Evolutionary conservation across 2,797 vertebrate species (phyloP).

Genomic region (Anguilla anguilla): DNA sequence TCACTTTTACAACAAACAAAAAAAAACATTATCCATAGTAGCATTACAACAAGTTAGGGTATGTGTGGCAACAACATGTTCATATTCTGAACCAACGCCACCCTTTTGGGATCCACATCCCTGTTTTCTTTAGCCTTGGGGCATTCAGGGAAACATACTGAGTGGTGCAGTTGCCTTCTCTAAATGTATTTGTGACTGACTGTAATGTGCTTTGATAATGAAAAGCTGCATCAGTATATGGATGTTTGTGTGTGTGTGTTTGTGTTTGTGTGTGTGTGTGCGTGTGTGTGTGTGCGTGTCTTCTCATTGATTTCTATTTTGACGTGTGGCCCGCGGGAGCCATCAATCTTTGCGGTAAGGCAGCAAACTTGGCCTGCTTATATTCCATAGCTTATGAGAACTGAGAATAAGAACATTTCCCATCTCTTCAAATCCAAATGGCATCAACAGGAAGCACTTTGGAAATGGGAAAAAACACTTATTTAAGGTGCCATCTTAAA

Average conservation of each 20-base stretch:
- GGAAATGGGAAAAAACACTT: background rate
- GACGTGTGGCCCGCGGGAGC: background rate
- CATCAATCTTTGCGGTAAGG: slow-evolving; percentile 1
- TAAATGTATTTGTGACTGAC: background rate
- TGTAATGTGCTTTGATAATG: background rate
- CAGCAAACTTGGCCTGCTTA: background rate
- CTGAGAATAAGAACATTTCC: background rate
- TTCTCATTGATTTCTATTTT: slow-evolving; percentile 20
- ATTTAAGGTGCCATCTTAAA: background rate
- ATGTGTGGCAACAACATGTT: background rate
- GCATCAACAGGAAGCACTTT: no score
- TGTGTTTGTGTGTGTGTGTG: background rate
- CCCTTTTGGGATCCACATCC: background rate
- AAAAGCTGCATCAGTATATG: background rate
- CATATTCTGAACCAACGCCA: background rate
- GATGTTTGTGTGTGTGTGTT: background rate
- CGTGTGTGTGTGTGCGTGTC: no score
- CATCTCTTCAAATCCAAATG: slow-evolving; percentile 1
- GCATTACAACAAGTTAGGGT: background rate
- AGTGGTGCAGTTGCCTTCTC: background rate
- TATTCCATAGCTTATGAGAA: background rate
- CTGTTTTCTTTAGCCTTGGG: background rate
- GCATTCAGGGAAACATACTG: background rate
- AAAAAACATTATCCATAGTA: background rate
- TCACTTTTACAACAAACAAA: background rate